These are phyloP conservation scores for Andrena camellia DNA, from an alignment of 2,888 invertebrate species.

Conservation along the genomic window DNA sequence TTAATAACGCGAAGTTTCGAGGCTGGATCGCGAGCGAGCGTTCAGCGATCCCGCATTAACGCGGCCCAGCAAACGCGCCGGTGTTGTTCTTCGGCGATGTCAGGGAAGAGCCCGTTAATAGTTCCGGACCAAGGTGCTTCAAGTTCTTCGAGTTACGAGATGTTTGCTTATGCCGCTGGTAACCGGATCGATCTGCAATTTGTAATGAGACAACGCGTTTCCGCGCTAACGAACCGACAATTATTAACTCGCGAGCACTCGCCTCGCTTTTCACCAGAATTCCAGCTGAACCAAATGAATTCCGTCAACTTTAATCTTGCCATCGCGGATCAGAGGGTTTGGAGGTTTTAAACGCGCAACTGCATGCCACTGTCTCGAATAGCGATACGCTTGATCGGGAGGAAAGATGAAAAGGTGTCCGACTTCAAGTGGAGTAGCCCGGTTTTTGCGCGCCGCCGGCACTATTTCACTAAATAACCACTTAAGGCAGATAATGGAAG, in stretches of 20 bases:
- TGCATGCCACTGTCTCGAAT: background rate
- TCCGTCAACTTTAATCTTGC: no score
- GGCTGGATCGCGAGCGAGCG: slow-evolving; percentile 28
- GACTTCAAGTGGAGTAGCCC: slow-evolving; percentile 3
- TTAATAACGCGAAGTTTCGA: slow-evolving; percentile 37
- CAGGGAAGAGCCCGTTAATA: slow-evolving; percentile 37
- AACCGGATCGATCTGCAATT: slow-evolving; percentile 49
- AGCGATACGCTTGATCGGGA: background rate
- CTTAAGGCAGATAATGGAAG: slow-evolving; percentile 34
- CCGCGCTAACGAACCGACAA: slow-evolving; percentile 3
- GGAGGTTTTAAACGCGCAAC: no score
- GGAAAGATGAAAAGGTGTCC: background rate
- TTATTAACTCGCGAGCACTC: slow-evolving; percentile 22
- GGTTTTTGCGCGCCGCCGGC: slow-evolving; percentile 15
- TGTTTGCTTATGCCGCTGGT: slow-evolving; percentile 37
- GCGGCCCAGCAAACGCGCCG: slow-evolving; percentile 24
- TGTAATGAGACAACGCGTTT: background rate
- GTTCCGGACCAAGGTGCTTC: slow-evolving; percentile 26
- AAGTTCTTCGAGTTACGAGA: slow-evolving; percentile 48
- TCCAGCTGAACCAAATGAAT: background rate
- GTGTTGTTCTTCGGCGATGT: slow-evolving; percentile 45
- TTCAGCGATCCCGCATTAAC: slow-evolving; percentile 8
- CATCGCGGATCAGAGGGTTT: background rate
- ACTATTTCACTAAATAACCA: slow-evolving; percentile 41
- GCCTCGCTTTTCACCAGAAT: background rate